Percentiles rank a stretch among this genome's conserved stretches.
Evolutionary conservation across 2,888 invertebrate species (phyloP).

Genomic region (Sphecodes monilicornis): DNA sequence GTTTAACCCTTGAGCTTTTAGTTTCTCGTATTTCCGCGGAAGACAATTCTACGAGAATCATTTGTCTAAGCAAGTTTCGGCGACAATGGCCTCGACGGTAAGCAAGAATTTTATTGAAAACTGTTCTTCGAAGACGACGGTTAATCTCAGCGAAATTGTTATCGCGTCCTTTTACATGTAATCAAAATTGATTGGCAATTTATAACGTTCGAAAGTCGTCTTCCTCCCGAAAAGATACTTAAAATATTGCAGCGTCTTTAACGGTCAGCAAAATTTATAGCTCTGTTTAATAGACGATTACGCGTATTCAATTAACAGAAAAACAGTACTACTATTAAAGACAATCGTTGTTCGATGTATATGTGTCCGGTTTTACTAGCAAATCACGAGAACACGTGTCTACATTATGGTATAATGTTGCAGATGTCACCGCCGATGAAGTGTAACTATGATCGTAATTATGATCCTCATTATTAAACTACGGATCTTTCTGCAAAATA

Average conservation of each 20-base stretch:
- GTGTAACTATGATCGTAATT: neutral
- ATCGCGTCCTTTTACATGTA: neutral
- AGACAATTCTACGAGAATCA: conserved; percentile 31
- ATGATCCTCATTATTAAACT: neutral
- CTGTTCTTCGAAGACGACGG: neutral
- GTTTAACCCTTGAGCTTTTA: conserved; percentile 30
- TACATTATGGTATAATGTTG: neutral
- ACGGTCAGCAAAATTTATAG: no score
- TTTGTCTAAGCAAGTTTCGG: conserved; percentile 19
- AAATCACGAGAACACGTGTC: neutral
- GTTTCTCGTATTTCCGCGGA: conserved; percentile 8
- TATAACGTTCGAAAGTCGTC: neutral
- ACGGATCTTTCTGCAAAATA: no score
- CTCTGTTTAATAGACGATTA: conserved; percentile 21
- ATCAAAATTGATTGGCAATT: neutral
- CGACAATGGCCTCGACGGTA: conserved; percentile 13
- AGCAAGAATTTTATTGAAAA: conserved; percentile 14
- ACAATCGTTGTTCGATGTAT: neutral
- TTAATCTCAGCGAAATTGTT: neutral
- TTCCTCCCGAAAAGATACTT: neutral
- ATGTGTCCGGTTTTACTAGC: neutral
- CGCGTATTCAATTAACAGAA: neutral
- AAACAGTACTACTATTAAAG: neutral
- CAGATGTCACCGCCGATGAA: neutral
- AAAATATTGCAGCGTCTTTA: neutral